Evolutionary conservation across 2,888 invertebrate genomes (phyloP), one percentile per base, ranked within the genome.

Genomic region (Sthenelais limicola): DNA sequence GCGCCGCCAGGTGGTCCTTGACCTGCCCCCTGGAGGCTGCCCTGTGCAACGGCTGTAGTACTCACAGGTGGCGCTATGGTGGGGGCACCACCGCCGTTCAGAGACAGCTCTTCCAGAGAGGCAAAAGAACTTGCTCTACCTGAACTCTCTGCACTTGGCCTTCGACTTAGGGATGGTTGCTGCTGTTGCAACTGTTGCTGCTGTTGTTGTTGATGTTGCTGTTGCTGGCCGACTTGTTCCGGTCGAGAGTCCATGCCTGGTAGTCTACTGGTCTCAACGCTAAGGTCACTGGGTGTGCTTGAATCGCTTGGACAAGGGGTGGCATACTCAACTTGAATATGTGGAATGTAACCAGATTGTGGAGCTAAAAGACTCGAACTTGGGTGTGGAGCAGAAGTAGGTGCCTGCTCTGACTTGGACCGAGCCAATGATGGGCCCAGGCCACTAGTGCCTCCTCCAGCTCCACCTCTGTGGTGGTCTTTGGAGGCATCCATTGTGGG

Each of bases 71-170:
- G 62, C 5, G 71, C 21, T 18, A 52, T 52, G 71, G 56, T 48
- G 3, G 71, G 52, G 12, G 33, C 38, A 24, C 49, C 68, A 5
- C 75, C 49, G 43, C 74, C 78, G 26, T 72, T 54, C 3, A 66
- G 68, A 7, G 77, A 71, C 66, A 80, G 73, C 49, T 81, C 76
- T 5, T 73, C 75, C n/a, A 68, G 43, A 26, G 73, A 73, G 15
- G 48, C 56, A 9, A 68, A 26, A 7, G 75, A 47, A 56, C 56
- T 52, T 33, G 32, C 30, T n/a, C 35, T n/a, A 15, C 68, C 49
- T 21, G 71, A 43, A 30, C 38, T 48, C 28, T 35, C 47, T 21
- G 58, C 49, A 48, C 66, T 52, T 48, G 51, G 15, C 3, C 68
- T n/a, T 21, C 49, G 49, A 35, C 68, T 49, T n/a, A n/a, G n/a